A percentile compares a stretch with the other conserved stretches of the same genome.
phyloP scores from a whole-genome alignment of 2,797 vertebrate genomes.

The Parauchenoglanis ngamensis region DNA sequence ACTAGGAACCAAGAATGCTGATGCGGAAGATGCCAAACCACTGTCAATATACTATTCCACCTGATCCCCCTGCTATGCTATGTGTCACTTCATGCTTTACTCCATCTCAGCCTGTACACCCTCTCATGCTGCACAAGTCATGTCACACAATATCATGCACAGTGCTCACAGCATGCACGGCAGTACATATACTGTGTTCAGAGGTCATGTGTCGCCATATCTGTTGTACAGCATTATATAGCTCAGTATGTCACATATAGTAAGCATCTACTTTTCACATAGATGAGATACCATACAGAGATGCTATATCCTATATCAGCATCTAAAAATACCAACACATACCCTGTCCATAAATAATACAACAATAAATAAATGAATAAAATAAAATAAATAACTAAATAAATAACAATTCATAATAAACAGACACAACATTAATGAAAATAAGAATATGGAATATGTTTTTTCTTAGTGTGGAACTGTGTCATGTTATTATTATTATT shows the following conservation, averaged over 20 bases:
- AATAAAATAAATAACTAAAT: neutral
- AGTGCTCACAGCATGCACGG: constrained; percentile 21
- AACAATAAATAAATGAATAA: neutral
- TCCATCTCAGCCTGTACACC: constrained; percentile 40
- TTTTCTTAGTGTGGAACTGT: neutral
- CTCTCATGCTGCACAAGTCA: constrained; percentile 25
- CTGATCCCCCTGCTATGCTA: neutral
- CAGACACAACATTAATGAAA: neutral
- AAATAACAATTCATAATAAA: neutral
- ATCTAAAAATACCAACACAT: neutral
- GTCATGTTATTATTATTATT: neutral
- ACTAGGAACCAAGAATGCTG: constrained; percentile 23
- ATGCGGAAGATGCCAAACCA: constrained; percentile 22
- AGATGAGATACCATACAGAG: neutral
- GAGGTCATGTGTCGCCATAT: constrained; percentile 6
- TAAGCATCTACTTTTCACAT: neutral
- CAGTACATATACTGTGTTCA: constrained; percentile 13
- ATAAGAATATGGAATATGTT: neutral
- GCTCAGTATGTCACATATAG: neutral
- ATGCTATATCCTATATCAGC: neutral
- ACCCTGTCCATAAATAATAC: neutral
- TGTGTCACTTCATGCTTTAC: constrained; percentile 28
- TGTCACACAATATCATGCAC: constrained; percentile 36
- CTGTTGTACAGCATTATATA: constrained; percentile 12
- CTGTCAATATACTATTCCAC: constrained; percentile 35